A percentile compares a stretch with the other conserved stretches of the same genome.
Evolutionary conservation across 2,888 invertebrate genomes (phyloP).

Genomic region (Mellilla xanthometata): DNA sequence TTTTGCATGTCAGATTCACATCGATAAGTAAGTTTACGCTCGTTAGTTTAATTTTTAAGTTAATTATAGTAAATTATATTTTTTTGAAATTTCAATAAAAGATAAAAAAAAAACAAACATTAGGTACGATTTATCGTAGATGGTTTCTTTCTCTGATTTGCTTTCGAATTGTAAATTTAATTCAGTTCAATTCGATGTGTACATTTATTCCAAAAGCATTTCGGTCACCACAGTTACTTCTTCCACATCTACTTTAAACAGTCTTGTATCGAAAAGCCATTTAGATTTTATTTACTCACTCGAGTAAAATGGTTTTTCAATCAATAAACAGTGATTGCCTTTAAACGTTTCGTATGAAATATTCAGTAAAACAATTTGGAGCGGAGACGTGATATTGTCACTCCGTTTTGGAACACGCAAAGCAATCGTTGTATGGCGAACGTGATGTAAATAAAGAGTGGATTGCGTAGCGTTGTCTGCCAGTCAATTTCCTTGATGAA

Average conservation of each 20-base stretch:
- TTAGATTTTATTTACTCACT: conserved; percentile 2
- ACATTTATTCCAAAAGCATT: background rate
- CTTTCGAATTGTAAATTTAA: conserved; percentile 12
- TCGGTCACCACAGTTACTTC: background rate
- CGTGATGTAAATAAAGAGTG: conserved; percentile 58
- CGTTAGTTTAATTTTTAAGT: too few relatives aligned
- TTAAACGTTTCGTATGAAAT: conserved; percentile 36
- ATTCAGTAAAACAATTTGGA: conserved; percentile 41
- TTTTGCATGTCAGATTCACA: too few relatives aligned
- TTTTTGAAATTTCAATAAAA: too few relatives aligned
- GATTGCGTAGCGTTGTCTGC: conserved; percentile 61
- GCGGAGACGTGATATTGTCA: conserved; percentile 41
- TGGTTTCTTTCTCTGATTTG: conserved; percentile 30
- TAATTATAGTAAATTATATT: too few relatives aligned
- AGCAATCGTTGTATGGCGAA: conserved; percentile 46
- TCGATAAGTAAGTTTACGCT: too few relatives aligned
- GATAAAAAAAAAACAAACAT: too few relatives aligned
- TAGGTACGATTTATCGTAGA: conserved; percentile 56
- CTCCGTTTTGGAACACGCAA: conserved; percentile 40
- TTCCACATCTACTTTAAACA: conserved; percentile 2
- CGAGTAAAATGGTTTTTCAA: conserved; percentile 13
- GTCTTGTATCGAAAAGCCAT: conserved; percentile 3
- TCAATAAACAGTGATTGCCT: conserved; percentile 18
- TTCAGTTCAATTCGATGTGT: conserved; percentile 10
- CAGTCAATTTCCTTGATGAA: conserved; percentile 78